phyloP scores from a whole-genome alignment of 2,113 vertebrate genomes.

The Prunella himalayana region DNA sequence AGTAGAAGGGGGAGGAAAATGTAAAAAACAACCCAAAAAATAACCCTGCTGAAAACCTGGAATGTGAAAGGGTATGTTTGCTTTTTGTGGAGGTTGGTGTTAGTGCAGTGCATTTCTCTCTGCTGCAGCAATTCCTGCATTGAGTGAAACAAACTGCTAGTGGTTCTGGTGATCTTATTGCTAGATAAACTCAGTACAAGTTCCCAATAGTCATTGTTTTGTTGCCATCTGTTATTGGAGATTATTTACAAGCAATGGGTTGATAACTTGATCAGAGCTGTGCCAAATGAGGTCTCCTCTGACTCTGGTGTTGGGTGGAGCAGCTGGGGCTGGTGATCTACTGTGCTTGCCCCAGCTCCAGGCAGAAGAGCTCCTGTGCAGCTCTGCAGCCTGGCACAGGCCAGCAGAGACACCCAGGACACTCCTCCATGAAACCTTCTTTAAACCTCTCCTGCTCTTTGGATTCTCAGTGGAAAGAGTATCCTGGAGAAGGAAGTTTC shows the following conservation, averaged over 20 bases:
- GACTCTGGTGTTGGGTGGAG: neutral
- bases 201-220: accelerated
- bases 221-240: neutral
- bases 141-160: neutral
- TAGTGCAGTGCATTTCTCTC: neutral
- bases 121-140: neutral
- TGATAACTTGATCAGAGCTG: neutral
- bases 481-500: neutral
- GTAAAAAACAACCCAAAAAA: neutral
- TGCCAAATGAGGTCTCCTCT: neutral
- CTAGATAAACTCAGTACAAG: neutral
- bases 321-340: accelerated
- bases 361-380: neutral
- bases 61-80: neutral
- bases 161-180: neutral
- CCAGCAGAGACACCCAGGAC: neutral
- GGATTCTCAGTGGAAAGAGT: neutral
- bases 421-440: neutral
- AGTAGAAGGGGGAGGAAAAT: neutral
- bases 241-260: neutral
- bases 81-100: neutral
- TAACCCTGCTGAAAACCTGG: neutral
- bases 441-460: neutral
- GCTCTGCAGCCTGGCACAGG: neutral
- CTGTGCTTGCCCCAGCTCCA: accelerated